phyloP scores from a whole-genome alignment of 2,888 invertebrate species.

The Stramonita haemastoma region DNA sequence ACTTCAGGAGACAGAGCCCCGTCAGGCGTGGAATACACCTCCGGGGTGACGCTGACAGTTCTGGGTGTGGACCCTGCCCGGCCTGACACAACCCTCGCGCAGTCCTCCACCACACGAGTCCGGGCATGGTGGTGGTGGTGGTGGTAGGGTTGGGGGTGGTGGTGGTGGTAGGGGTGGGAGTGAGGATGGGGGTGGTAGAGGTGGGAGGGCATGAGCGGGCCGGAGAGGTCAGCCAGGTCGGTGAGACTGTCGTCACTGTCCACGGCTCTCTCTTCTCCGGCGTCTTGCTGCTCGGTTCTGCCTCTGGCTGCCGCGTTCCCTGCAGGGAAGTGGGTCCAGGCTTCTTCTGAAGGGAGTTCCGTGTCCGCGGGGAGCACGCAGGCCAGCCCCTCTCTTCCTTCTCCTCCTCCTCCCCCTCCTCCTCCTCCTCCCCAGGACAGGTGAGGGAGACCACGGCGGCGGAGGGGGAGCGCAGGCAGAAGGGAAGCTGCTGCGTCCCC shows the following conservation, averaged over 20 bases:
- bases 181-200: not conserved
- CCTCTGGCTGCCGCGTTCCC: conserved; percentile 41
- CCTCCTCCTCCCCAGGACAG: conserved; percentile 19
- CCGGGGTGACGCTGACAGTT: conserved; percentile 14
- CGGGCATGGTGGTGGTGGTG: not conserved
- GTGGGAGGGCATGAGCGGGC: not conserved
- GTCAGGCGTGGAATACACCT: conserved; percentile 17
- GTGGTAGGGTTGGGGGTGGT: not conserved
- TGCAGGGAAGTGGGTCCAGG: conserved; percentile 39
- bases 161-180: not conserved
- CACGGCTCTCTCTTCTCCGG: conserved; percentile 33
- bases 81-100: not conserved
- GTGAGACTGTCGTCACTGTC: conserved; percentile 21
- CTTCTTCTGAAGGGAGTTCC: conserved; percentile 12
- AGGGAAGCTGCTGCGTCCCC: not conserved
- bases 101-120: not conserved
- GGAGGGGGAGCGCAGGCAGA: not conserved
- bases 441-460: not conserved
- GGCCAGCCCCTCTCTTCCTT: conserved; percentile 17
- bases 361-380: conserved; percentile 28
- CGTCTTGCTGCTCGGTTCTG: conserved; percentile 37
- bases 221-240: conserved; percentile 27
- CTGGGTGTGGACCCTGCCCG: conserved; percentile 16
- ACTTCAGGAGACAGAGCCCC: conserved; percentile 16
- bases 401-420: not conserved